Conservation (phyloP, 35 echinoderm and acorn worm genomes). For the Patiria miniata region DNA sequence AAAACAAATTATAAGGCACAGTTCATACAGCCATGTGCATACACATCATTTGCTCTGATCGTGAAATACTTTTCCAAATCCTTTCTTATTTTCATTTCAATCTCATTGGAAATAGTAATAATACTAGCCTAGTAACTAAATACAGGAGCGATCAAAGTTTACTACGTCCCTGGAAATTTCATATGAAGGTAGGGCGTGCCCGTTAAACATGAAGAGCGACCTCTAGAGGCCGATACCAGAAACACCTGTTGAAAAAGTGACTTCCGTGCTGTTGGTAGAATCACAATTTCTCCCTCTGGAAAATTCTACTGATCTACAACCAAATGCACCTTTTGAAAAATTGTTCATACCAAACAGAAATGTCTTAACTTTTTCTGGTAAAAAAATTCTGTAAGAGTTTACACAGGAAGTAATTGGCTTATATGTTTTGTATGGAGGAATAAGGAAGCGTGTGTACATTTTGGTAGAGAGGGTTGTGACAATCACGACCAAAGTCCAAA, state of each 20-base stretch:
- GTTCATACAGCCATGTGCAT: too few species aligned
- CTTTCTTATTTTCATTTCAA: too few species aligned
- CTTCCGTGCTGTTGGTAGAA: slow-evolving; percentile 12
- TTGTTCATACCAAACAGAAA: background rate
- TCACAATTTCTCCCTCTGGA: background rate
- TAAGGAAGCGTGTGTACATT: background rate
- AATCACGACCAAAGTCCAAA: too few species aligned
- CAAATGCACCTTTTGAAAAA: background rate
- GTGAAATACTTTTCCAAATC: too few species aligned
- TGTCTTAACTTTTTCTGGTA: background rate
- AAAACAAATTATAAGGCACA: too few species aligned
- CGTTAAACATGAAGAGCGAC: slow-evolving; percentile 4
- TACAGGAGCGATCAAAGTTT: too few species aligned
- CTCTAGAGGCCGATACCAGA: background rate
- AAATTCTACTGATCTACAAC: background rate
- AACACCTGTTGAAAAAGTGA: background rate
- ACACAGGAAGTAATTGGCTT: background rate
- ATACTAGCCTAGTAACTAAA: too few species aligned
- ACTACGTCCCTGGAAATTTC: too few species aligned
- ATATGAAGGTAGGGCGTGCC: too few species aligned
- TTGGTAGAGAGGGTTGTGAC: too few species aligned
- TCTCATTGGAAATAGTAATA: too few species aligned
- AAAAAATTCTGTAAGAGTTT: background rate
- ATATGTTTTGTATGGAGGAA: background rate
- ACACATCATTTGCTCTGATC: too few species aligned